These are phyloP conservation scores for Xylocampa areola DNA, from an alignment of 2,888 invertebrate species.

Conservation along the genomic window DNA sequence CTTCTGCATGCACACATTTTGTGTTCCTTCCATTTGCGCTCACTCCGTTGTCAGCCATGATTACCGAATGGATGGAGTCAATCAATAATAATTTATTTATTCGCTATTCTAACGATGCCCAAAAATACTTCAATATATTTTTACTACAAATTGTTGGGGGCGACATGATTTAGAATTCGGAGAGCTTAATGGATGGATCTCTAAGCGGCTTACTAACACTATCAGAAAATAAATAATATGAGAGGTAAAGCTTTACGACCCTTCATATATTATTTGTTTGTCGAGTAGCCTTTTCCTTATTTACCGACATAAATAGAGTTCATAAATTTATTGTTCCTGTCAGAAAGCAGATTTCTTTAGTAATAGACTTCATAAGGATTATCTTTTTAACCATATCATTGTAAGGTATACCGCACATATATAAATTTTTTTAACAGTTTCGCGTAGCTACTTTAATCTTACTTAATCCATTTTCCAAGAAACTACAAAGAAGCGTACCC, in stretches of 20 bases:
- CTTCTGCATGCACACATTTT: neutral
- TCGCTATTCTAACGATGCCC: neutral
- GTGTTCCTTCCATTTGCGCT: neutral
- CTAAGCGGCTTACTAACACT: neutral
- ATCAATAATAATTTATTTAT: constrained; percentile 14
- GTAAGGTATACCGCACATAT: too few species aligned
- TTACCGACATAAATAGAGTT: too few species aligned
- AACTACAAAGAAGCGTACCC: neutral
- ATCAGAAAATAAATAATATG: neutral
- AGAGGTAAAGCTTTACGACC: too few species aligned
- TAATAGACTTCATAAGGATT: too few species aligned
- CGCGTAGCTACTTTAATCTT: too few species aligned
- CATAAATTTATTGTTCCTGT: too few species aligned
- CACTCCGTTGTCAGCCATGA: neutral
- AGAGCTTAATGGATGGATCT: neutral
- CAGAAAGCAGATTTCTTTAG: too few species aligned
- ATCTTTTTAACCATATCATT: too few species aligned
- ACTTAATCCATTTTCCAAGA: too few species aligned
- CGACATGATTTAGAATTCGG: neutral
- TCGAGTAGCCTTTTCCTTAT: too few species aligned
- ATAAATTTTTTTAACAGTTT: too few species aligned
- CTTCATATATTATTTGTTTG: too few species aligned
- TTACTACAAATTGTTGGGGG: neutral
- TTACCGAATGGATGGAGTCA: constrained; percentile 1
- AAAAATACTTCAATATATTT: neutral